A percentile compares a stretch with the other conserved stretches of the same genome.
Evolutionary conservation across 2,888 invertebrate genomes (phyloP).

Genomic region (Synanthedon andrenaeformis): DNA sequence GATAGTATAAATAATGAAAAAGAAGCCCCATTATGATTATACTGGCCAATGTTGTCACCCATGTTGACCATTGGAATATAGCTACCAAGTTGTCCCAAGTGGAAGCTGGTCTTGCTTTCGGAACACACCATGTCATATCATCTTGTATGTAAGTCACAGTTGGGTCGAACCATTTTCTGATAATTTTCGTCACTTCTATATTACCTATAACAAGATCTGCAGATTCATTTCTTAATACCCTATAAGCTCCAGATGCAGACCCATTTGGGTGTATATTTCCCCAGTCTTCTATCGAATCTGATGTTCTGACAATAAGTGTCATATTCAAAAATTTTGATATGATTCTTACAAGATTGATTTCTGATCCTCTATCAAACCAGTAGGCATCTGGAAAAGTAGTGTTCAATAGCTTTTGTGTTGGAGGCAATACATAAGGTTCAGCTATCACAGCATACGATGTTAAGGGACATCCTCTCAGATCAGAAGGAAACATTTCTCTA

Average conservation of each 20-base stretch:
- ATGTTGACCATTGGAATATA: slow-evolving; percentile 61
- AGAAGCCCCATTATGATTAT: slow-evolving; percentile 42
- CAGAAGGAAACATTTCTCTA: slow-evolving; percentile 45
- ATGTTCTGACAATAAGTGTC: slow-evolving; percentile 47
- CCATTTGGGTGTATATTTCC: slow-evolving; percentile 44
- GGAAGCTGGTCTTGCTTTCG: slow-evolving; percentile 46
- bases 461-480: slow-evolving; percentile 56
- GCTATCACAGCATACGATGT: slow-evolving; percentile 51
- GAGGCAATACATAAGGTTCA: slow-evolving; percentile 62
- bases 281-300: slow-evolving; percentile 49
- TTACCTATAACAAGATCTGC: slow-evolving; percentile 56
- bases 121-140: slow-evolving; percentile 62
- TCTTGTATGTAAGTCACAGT: slow-evolving; percentile 62
- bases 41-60: slow-evolving; percentile 47
- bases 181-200: slow-evolving; percentile 53
- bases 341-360: slow-evolving; percentile 58
- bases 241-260: slow-evolving; percentile 46
- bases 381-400: slow-evolving; percentile 39
- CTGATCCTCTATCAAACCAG: slow-evolving; percentile 48
- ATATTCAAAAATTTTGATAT: slow-evolving; percentile 59
- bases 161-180: slow-evolving; percentile 56
- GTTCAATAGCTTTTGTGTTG: slow-evolving; percentile 28
- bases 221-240: slow-evolving; percentile 35
- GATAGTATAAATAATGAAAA: slow-evolving; percentile 49
- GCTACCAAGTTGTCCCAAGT: slow-evolving; percentile 61